Base-by-base conservation (phyloP, 2,113 vertebrate species). In the Mungos mungo region DNA sequence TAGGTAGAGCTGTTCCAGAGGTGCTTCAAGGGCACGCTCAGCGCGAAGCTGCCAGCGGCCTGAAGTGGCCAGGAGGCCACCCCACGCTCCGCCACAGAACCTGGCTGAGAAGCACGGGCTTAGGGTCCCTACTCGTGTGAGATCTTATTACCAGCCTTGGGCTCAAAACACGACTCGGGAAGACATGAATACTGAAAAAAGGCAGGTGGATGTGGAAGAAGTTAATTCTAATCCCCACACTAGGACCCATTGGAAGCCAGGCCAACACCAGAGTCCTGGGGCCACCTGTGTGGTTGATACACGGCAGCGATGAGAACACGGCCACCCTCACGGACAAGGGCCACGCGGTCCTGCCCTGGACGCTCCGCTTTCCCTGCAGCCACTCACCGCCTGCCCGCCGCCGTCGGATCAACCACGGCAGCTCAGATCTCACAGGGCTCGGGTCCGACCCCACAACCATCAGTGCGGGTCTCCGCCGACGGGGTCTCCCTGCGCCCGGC, bases 161-260 rank as follows among this genome's bases (percentile, higher is more conserved):
- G 66, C 38, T 94, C 93, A 77, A 86, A 68, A 38, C 27, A 93
- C 63, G 93, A 71, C 72, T 76, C 50, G 21, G 33, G 31, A 82
- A 54, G 35, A 47, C 69, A 80, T 65, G 7, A 8, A 47, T 10
- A 11, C 10, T 41, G 63, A n/a, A 45, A 65, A 50, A 76, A 60
- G 72, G 57, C 66, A 41, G 25, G 13, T 2, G 18, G 69, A 16
- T 35, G 14, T 0, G 3, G 72, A 33, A 25, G 1, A 41, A 80
- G 23, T 27, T 33, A 23, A 16, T 47, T 74, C 82, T 63, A 19
- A 47, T 45, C n/a, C 38, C 27, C 66, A 74, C 8, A 15, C 65
- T 45, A 52, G 5, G 18, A 7, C 13, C 82, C 12, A 2, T 21
- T 4, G 10, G 88, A 79, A 90, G 68, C 45, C 8, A 1, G 63